Conservation (phyloP, 2,797 vertebrate species). For the Varecia variegata region DNA sequence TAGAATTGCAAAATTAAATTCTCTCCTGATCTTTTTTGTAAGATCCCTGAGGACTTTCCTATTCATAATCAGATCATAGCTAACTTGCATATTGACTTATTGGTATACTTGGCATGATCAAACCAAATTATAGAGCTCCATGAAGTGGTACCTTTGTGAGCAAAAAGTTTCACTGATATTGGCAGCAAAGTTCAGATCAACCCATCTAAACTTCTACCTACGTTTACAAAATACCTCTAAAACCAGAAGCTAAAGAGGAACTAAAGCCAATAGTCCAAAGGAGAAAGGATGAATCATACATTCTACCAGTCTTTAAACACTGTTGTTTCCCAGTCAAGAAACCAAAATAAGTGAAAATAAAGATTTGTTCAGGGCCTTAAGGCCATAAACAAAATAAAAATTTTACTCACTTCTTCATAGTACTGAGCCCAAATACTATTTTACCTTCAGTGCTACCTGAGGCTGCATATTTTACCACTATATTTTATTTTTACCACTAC, state of each 20-base stretch:
- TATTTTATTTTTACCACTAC: neutral
- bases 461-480: neutral
- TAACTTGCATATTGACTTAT: neutral
- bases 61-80: neutral
- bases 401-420: neutral
- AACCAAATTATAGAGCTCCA: neutral
- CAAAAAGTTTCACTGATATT: neutral
- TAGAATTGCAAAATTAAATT: neutral
- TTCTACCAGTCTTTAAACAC: neutral
- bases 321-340: neutral
- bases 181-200: neutral
- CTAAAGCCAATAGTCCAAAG: neutral
- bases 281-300: neutral
- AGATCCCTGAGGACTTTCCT: neutral
- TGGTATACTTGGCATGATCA: neutral
- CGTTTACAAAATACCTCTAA: neutral
- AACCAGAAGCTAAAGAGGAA: neutral
- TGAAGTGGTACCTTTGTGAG: neutral
- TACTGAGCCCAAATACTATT: neutral
- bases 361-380: neutral
- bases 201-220: neutral
- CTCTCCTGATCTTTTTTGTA: neutral
- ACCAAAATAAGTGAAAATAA: neutral
- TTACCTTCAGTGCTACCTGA: neutral
- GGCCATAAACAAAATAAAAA: neutral